These are phyloP conservation scores for Gortyna flavago DNA, from an alignment of 2,888 invertebrate species.

Conservation along the genomic window DNA sequence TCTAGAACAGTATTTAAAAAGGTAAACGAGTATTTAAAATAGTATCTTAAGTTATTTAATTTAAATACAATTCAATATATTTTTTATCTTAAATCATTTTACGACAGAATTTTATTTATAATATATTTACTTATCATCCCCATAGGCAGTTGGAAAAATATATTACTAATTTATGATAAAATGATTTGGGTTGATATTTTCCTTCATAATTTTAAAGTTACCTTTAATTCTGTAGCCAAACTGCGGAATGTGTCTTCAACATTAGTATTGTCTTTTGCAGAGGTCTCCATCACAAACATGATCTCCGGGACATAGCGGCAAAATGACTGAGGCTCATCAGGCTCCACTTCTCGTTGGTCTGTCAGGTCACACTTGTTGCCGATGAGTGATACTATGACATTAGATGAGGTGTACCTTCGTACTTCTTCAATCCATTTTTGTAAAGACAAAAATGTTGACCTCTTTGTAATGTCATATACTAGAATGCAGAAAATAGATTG, in stretches of 20 bases:
- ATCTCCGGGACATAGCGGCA: constrained; percentile 96
- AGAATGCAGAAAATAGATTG: constrained; percentile 51
- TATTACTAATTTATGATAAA: not conserved
- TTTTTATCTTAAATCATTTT: not conserved
- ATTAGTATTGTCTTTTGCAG: constrained; percentile 97
- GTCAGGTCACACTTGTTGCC: constrained; percentile 98
- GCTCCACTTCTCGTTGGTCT: constrained; percentile 95
- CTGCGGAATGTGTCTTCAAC: constrained; percentile 96
- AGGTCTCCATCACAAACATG: constrained; percentile 96
- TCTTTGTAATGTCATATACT: constrained; percentile 98
- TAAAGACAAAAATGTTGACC: constrained; percentile 96
- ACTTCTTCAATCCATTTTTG: constrained; percentile 99
- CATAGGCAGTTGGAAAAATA: not conserved
- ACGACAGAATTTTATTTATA: too few relatives aligned
- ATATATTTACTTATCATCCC: too few relatives aligned
- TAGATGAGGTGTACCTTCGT: constrained; percentile 97
- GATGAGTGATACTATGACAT: constrained; percentile 96
- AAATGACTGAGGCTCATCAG: constrained; percentile 96
- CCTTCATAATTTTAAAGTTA: constrained; percentile 2
- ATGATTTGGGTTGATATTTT: not conserved
- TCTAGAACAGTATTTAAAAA: too few relatives aligned
- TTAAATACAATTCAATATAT: too few relatives aligned
- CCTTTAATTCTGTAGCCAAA: constrained; percentile 96
- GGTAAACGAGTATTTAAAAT: too few relatives aligned
- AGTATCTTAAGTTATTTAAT: too few relatives aligned